phyloP scores from a whole-genome alignment of 2,888 invertebrate genomes.

The Drosophila nr. perissopoda region DNA sequence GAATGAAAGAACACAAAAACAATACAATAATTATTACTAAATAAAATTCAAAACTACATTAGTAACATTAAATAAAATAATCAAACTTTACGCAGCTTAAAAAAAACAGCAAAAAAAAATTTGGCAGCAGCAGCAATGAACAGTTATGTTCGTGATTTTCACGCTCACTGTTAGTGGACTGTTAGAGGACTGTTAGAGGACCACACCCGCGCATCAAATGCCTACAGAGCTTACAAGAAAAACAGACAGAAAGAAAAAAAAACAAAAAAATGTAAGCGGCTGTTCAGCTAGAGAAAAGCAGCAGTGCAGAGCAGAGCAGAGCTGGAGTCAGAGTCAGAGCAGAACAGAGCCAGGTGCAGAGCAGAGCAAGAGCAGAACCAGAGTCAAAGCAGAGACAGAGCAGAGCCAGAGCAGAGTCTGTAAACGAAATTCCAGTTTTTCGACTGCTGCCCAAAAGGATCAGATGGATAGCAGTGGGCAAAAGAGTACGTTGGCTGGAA shows the following conservation, averaged over 20 bases:
- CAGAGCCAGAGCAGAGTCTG: constrained; percentile 32
- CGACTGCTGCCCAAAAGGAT: constrained; percentile 61
- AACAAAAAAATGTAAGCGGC: constrained; percentile 41
- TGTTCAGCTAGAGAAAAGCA: constrained; percentile 51
- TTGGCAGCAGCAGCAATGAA: constrained; percentile 18
- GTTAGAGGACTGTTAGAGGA: constrained; percentile 59
- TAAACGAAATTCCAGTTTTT: constrained; percentile 71
- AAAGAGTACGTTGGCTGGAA: constrained; percentile 48
- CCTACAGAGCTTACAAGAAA: constrained; percentile 79
- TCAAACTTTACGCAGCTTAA: constrained; percentile 5
- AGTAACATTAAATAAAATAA: constrained; percentile 26
- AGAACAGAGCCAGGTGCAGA: constrained; percentile 11
- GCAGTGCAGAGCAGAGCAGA: constrained; percentile 31
- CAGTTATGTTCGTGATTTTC: constrained; percentile 43
- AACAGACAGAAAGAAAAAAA: constrained; percentile 23
- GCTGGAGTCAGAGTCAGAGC: constrained; percentile 12
- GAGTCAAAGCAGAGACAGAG: constrained; percentile 9
- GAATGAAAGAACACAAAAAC: constrained; percentile 15
- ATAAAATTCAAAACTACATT: constrained; percentile 6
- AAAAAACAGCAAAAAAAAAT: constrained; percentile 8
- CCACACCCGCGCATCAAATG: constrained; percentile 84
- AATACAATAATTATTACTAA: not conserved
- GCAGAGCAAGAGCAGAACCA: constrained; percentile 2
- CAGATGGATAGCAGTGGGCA: constrained; percentile 53
- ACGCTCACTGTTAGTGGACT: constrained; percentile 71